phyloP scores from a whole-genome alignment of 2,888 invertebrate species.

The Trypoxylon attenuatum region DNA sequence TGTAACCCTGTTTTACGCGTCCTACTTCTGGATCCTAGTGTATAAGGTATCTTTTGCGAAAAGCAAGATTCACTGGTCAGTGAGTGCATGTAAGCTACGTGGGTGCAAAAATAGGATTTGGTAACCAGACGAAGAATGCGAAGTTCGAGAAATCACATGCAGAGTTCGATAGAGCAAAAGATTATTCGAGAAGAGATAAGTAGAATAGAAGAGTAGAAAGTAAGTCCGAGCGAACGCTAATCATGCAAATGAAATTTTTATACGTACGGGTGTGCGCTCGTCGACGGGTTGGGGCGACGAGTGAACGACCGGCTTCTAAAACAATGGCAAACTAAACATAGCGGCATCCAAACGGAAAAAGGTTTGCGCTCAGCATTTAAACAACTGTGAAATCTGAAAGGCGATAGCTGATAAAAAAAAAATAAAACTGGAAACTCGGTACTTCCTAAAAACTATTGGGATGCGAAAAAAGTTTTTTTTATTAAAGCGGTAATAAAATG shows the following conservation, averaged over 20 bases:
- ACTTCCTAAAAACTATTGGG: no score
- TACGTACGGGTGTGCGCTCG: constrained; percentile 85
- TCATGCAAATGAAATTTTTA: constrained; percentile 59
- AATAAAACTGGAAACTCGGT: no score
- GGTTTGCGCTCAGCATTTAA: constrained; percentile 46
- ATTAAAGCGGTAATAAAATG: no score
- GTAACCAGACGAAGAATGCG: neutral
- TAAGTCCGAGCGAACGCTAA: constrained; percentile 8
- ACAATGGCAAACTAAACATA: constrained; percentile 70
- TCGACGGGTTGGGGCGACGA: constrained; percentile 75
- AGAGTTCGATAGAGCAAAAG: neutral
- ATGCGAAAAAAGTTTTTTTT: no score
- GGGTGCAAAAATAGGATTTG: neutral
- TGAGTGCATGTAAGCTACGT: neutral
- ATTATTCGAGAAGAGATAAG: neutral
- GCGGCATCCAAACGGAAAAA: constrained; percentile 76
- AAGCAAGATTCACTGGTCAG: neutral
- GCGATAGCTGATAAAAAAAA: constrained; percentile 46
- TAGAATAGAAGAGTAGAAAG: no score
- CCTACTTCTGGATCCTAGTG: neutral
- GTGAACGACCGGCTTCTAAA: constrained; percentile 67
- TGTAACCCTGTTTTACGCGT: neutral
- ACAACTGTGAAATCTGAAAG: constrained; percentile 72
- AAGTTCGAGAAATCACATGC: neutral
- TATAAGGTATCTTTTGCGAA: neutral